Conservation (phyloP, 53 echinoderm and acorn worm species). For the Paelopatides confundens region DNA sequence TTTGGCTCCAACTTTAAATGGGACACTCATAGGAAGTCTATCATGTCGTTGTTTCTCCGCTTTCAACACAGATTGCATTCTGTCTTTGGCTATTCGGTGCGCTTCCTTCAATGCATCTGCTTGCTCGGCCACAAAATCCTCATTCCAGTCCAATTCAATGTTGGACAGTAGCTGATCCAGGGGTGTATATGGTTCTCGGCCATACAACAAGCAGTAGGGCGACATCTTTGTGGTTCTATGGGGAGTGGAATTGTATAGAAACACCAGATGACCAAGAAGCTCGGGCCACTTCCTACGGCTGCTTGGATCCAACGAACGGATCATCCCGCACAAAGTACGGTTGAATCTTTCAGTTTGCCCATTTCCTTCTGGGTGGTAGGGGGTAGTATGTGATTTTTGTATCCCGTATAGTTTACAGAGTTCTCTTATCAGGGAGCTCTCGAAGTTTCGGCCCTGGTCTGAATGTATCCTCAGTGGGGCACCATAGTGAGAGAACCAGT, state of each 20-base stretch:
- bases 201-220: slow-evolving; percentile 63
- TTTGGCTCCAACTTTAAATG: slow-evolving; percentile 17
- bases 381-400: slow-evolving; percentile 49
- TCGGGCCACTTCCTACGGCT: slow-evolving; percentile 38
- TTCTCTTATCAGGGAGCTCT: slow-evolving; percentile 17
- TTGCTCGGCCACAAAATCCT: slow-evolving; percentile 49
- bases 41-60: slow-evolving; percentile 43
- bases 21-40: background rate
- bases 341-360: too few species aligned
- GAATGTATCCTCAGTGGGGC: slow-evolving; percentile 53
- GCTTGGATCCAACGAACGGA: slow-evolving; percentile 54
- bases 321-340: slow-evolving; percentile 55
- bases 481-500: slow-evolving; percentile 50
- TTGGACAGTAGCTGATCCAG: slow-evolving; percentile 61
- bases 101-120: slow-evolving; percentile 32
- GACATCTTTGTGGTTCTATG: slow-evolving; percentile 61
- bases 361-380: slow-evolving; percentile 72
- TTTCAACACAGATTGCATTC: background rate
- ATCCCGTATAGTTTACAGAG: slow-evolving; percentile 49
- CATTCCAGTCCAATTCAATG: slow-evolving; percentile 40
- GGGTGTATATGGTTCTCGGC: too few species aligned
- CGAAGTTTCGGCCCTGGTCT: slow-evolving; percentile 60
- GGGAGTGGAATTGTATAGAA: slow-evolving; percentile 64
- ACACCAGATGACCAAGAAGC: slow-evolving; percentile 59
- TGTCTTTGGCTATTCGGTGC: background rate